Evolutionary conservation across 2,888 invertebrate genomes (phyloP), one percentile per base, ranked within the genome.

Genomic region (Ctena decussata): DNA sequence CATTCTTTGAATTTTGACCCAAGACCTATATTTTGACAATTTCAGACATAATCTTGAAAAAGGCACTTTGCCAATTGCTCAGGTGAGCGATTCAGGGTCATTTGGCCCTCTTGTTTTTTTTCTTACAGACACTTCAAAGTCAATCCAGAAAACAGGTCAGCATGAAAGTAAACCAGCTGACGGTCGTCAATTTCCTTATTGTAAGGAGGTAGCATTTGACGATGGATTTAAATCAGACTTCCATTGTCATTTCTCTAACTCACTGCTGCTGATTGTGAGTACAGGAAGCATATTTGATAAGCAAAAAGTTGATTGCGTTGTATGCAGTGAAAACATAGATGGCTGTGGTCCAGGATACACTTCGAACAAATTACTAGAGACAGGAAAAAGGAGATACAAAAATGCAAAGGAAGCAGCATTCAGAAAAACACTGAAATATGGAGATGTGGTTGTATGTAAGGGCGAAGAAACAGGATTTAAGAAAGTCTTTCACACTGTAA

Each of bases 311-410:
- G 76, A 75, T 46, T 75, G 71, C 1, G 32, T 81, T 71, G 85
- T 78, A 32, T 85, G 85, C 46, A 85, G 85, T 53, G 85, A 85
- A 35, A 65, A 85, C 53, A 69, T 44, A 27, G 24, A 39, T 30
- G 81, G 77, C 3, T 5, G 41, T 30, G 74, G 71, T 8, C 41
- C 46, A 44, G 85, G 80, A 6, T 70, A 60, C 24, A 53, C 78
- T 46, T 77, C 85, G 6, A 74, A 57, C 24, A 41, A 44, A 60
- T 37, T 85, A n/a, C 11, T 75, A 5, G 15, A 77, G 0, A 70
- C 15, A 15, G 81, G 81, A 39, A 73, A 72, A 35, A n/a, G 49
- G 11, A 57, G 70, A 32, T 85, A 85, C 44, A 70, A 15, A 30
- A 18, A 15, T 21, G 53, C 44, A 35, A 81, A 81, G 24, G 27